Percentiles rank a stretch among this genome's conserved stretches.
Evolutionary conservation across 2,888 invertebrate genomes (phyloP).

Genomic region (Apodemia zela): DNA sequence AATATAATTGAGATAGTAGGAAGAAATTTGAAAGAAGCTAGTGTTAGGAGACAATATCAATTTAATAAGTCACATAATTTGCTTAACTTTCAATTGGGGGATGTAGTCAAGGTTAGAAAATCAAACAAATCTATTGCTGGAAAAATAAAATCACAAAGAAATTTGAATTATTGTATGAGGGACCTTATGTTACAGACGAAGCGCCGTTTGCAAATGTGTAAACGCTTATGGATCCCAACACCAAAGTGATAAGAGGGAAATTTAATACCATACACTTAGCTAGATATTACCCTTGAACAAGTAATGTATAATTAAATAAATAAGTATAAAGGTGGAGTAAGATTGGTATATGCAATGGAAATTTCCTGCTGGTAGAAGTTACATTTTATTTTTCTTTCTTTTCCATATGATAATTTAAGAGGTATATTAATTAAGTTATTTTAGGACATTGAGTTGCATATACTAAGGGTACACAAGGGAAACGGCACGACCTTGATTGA

Average conservation of each 20-base stretch:
- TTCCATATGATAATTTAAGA: no score
- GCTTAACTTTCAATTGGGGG: constrained; percentile 26
- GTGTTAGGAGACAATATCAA: constrained; percentile 4
- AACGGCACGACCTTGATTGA: no score
- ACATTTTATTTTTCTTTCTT: no score
- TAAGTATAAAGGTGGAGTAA: not conserved
- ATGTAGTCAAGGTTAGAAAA: constrained; percentile 26
- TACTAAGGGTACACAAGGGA: no score
- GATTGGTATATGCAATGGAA: not conserved
- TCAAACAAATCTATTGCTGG: constrained; percentile 23
- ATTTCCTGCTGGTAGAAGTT: no score
- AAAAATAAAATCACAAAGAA: constrained; percentile 24
- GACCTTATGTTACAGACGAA: constrained; percentile 16
- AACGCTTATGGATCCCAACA: constrained; percentile 15
- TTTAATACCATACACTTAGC: constrained; percentile 19
- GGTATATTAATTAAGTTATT: no score
- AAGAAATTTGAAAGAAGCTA: constrained; percentile 18
- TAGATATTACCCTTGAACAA: constrained; percentile 2
- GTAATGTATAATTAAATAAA: not conserved
- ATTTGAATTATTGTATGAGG: constrained; percentile 21
- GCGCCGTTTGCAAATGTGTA: constrained; percentile 21
- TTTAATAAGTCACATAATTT: constrained; percentile 24
- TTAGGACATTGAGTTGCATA: no score
- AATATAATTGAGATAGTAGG: constrained; percentile 18
- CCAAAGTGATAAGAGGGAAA: constrained; percentile 9